Percentiles rank a stretch among this genome's conserved stretches.
These are phyloP conservation scores for Ligdia adustata DNA, from an alignment of 2,888 invertebrate genomes.

Conservation along the genomic window DNA sequence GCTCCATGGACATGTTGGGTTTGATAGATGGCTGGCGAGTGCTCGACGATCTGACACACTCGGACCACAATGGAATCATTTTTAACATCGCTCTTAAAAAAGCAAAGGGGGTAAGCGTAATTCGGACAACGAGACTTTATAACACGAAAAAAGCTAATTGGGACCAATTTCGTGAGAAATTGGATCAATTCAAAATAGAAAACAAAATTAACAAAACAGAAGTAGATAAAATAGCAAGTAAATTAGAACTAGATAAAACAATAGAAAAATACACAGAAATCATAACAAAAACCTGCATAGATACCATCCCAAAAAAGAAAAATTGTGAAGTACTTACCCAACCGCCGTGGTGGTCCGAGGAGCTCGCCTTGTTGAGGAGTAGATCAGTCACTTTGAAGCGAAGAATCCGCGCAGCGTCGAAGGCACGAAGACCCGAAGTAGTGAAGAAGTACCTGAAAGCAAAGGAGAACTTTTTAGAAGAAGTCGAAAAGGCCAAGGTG, in stretches of 20 bases:
- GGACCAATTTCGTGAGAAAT: not conserved
- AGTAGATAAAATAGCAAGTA: not conserved
- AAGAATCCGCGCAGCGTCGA: not conserved
- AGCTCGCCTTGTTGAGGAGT: too few relatives aligned
- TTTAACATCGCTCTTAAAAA: too few relatives aligned
- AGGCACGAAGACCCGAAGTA: not conserved
- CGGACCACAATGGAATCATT: too few relatives aligned
- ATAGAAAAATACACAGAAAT: not conserved
- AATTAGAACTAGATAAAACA: not conserved
- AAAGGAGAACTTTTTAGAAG: too few relatives aligned
- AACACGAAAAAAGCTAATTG: not conserved
- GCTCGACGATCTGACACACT: not conserved
- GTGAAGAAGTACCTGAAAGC: too few relatives aligned
- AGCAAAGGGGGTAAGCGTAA: not conserved
- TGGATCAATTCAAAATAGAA: not conserved
- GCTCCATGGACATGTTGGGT: not conserved
- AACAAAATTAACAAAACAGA: not conserved
- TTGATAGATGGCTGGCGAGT: not conserved
- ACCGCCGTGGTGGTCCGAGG: not conserved
- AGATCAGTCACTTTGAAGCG: not conserved
- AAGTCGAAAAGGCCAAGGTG: too few relatives aligned
- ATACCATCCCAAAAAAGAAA: not conserved
- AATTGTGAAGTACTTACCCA: not conserved
- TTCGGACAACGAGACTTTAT: not conserved
- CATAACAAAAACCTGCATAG: not conserved